Percentiles rank a stretch among this genome's conserved stretches.
Conservation (phyloP, 2,113 vertebrate species). For the Mustelus asterias region DNA sequence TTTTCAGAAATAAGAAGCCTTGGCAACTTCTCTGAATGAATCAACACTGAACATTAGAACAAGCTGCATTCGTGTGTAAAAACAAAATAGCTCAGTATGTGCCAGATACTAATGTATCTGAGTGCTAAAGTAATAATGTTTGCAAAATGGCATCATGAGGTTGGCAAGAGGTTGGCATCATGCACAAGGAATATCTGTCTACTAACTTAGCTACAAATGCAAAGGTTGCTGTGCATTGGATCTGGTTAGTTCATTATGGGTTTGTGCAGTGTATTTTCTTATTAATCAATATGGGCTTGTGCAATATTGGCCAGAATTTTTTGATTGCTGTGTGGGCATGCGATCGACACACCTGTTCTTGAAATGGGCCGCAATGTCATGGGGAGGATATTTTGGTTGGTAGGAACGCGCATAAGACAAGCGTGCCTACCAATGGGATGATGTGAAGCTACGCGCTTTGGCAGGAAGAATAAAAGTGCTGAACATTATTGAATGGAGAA, state of each 20-base stretch:
- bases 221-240: background rate
- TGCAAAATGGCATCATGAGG: too few species aligned
- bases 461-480: too few species aligned
- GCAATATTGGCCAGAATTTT: background rate
- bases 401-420: too few species aligned
- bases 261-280: background rate
- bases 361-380: too few species aligned
- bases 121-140: background rate
- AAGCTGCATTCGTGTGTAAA: background rate
- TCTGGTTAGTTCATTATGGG: background rate
- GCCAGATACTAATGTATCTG: background rate
- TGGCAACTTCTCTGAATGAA: background rate
- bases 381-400: too few species aligned
- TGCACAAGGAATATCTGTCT: background rate
- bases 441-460: too few species aligned
- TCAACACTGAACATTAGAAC: background rate
- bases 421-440: too few species aligned
- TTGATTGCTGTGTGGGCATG: too few species aligned
- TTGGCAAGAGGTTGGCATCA: background rate
- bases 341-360: too few species aligned
- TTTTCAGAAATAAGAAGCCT: background rate
- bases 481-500: too few species aligned
- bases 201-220: background rate
- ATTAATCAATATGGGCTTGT: background rate
- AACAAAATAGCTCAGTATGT: background rate